Base-by-base conservation (phyloP, 2,113 vertebrate species). In the Nansenia antarctica region DNA sequence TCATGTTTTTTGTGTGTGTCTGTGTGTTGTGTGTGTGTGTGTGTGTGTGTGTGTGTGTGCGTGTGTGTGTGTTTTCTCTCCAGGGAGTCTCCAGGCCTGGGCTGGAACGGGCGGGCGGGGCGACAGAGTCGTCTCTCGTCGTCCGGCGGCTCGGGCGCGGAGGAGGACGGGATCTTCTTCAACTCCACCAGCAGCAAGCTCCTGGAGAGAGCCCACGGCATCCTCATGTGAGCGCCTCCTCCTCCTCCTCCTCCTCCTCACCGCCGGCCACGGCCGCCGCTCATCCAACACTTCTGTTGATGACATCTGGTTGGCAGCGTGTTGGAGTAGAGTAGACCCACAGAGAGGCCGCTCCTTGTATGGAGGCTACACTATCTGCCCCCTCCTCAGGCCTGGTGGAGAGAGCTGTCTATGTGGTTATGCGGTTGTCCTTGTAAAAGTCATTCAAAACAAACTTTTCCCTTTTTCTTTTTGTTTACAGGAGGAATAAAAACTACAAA, bases 401-500 rank as follows among this genome's bases (percentile, higher is more conserved):
- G 6, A 49, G 45, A 49, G 0, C 6, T n/a, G n/a, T 49, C 18
- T 49, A n/a, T 11, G 8, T n/a, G 20, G 18, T 5, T 6, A 42
- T 15, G 18, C 11, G 11, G 1, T 42, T 14, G 11, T 14, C 3
- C 3, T 42, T 47, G 18, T 14, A 1, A n/a, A 47, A 14, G n/a
- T 49, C n/a, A 5, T n/a, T 49, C n/a, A 49, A 49, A 47, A 49
- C 45, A 15, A 37, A 22, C 20, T 37, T 20, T 2, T 77, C 35
- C 20, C 45, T 49, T 49, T 49, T 49, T 8, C n/a, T n/a, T n/a
- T n/a, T n/a, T n/a, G n/a, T n/a, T n/a, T n/a, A 78, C 87, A 99
- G 98, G 96, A 91, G 96, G 87, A 98, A 95, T 83, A 98, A 93
- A 89, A 96, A 95, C 85, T 92, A 94, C 88, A 99, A 96, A 90